phyloP scores from a whole-genome alignment of 2,888 invertebrate species.

The Eulithis testata region DNA sequence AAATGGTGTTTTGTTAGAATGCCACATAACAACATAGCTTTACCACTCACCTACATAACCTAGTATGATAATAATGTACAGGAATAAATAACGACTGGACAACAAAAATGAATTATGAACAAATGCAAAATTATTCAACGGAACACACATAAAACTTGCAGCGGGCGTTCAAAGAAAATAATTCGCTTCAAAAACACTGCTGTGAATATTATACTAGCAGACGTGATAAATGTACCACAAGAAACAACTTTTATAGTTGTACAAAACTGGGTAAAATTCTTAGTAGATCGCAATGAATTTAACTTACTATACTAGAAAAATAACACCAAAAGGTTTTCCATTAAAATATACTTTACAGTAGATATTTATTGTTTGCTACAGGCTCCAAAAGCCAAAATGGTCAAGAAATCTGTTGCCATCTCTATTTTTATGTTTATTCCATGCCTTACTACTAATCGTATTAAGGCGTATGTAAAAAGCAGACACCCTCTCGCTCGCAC shows the following conservation, averaged over 20 bases:
- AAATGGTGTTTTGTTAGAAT: not conserved
- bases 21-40: conserved; percentile 6
- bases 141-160: conserved; percentile 54
- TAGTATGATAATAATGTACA: conserved; percentile 12
- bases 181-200: conserved; percentile 74
- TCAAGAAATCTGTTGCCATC: no score
- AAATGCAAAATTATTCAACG: conserved; percentile 54
- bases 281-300: conserved; percentile 48
- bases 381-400: no score
- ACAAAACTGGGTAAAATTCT: conserved; percentile 45
- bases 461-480: no score
- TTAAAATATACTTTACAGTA: no score
- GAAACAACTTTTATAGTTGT: conserved; percentile 66
- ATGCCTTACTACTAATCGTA: no score
- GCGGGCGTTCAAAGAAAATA: conserved; percentile 67
- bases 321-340: not conserved
- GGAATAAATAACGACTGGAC: conserved; percentile 31
- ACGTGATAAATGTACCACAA: conserved; percentile 70
- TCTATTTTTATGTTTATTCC: no score
- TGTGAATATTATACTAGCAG: conserved; percentile 65
- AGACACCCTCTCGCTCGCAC: no score
- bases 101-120: conserved; percentile 47
- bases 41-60: conserved; percentile 7
- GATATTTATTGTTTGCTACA: no score
- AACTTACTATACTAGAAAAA: conserved; percentile 35